Conservation (phyloP, 2,797 vertebrate genomes). For the Enteromius radiatus region DNA sequence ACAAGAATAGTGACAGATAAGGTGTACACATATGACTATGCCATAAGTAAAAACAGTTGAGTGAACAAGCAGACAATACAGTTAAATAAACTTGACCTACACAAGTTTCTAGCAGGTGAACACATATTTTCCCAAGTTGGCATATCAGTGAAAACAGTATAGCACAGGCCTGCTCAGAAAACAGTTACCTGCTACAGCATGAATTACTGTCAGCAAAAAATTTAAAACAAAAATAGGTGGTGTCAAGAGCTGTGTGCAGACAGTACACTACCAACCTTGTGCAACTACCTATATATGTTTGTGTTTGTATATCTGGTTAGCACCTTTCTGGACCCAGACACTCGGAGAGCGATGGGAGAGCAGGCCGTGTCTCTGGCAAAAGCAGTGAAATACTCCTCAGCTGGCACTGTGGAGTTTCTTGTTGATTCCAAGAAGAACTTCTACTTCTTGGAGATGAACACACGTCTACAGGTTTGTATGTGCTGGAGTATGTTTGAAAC, state of each 20-base stretch:
- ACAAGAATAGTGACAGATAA: not conserved
- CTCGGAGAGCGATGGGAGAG: constrained; percentile 92
- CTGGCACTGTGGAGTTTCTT: constrained; percentile 97
- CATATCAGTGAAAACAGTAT: not conserved
- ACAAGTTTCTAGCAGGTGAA: not conserved
- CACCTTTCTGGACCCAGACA: constrained; percentile 89
- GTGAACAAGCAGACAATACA: not conserved
- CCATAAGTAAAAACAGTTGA: too few relatives aligned
- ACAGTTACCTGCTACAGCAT: not conserved
- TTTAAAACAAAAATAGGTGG: not conserved
- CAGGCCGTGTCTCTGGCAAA: constrained; percentile 95
- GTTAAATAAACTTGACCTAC: not conserved
- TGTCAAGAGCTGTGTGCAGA: not conserved
- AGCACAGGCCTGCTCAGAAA: not conserved
- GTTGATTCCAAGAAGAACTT: constrained; percentile 95
- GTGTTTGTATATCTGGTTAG: constrained; percentile 68
- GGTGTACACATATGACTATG: not conserved
- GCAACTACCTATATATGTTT: not conserved
- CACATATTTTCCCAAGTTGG: not conserved
- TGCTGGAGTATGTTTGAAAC: constrained; percentile 2
- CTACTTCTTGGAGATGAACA: constrained; percentile 99
- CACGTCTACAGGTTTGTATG: constrained; percentile 88
- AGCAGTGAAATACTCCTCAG: constrained; percentile 95
- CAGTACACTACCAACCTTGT: not conserved
- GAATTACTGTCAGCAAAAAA: not conserved